Percentiles rank a stretch among this genome's conserved stretches.
These are phyloP conservation scores for Kryptolebias marmoratus DNA, from an alignment of 2,113 vertebrate species.

Conservation along the genomic window DNA sequence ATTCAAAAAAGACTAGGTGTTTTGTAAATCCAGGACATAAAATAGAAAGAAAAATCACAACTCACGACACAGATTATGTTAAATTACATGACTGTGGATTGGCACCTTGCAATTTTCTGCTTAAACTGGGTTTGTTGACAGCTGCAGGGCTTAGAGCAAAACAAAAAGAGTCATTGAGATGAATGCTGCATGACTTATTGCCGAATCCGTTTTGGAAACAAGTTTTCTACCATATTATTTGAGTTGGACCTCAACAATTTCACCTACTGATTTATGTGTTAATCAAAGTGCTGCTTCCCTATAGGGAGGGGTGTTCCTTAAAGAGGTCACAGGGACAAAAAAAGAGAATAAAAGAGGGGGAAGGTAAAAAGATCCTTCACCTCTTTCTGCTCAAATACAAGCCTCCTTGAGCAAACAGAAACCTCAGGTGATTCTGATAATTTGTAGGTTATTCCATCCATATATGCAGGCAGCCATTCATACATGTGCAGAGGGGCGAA, in stretches of 20 bases:
- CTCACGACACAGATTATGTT: no score
- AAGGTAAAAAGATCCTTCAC: constrained; percentile 24
- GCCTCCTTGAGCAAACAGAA: constrained; percentile 64
- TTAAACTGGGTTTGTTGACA: no score
- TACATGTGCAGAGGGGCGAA: neutral
- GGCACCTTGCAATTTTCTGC: no score
- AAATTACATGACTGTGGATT: no score
- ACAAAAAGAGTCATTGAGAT: no score
- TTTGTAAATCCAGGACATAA: no score
- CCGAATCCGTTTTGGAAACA: neutral
- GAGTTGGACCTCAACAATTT: no score
- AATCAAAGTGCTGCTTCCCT: constrained; percentile 9
- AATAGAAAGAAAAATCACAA: no score
- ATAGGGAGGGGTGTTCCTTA: constrained; percentile 7
- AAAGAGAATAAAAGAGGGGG: neutral
- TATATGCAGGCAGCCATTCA: constrained; percentile 13
- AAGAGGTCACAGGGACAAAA: neutral
- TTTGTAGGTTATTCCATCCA: constrained; percentile 37
- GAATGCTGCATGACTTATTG: neutral
- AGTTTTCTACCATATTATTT: neutral
- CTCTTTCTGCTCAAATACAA: constrained; percentile 45
- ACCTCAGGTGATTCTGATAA: constrained; percentile 26
- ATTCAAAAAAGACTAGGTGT: no score
- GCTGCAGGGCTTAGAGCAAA: no score
- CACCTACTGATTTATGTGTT: constrained; percentile 11